Percentiles rank a stretch among this genome's conserved stretches.
Evolutionary conservation across 2,888 invertebrate species (phyloP).

Genomic region (Drosophila rellima): DNA sequence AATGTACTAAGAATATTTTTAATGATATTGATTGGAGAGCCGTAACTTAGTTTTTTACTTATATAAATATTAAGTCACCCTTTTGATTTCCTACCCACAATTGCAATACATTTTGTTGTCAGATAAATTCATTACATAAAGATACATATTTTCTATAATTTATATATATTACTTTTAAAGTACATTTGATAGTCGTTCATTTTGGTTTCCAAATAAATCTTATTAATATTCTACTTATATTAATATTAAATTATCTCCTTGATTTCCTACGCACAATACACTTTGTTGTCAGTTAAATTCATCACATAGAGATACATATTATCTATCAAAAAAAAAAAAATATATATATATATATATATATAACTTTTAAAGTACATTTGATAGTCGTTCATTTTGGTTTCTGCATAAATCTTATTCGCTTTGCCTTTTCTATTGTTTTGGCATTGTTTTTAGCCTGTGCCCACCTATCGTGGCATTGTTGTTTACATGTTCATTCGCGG

Average conservation of each 20-base stretch:
- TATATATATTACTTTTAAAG: slow-evolving; percentile 8
- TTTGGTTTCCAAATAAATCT: slow-evolving; percentile 25
- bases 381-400: not conserved
- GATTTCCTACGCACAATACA: too few relatives aligned
- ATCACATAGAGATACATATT: not conserved
- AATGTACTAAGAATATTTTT: too few relatives aligned
- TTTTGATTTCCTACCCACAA: too few relatives aligned
- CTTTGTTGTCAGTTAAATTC: too few relatives aligned
- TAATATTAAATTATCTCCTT: too few relatives aligned
- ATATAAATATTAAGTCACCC: too few relatives aligned
- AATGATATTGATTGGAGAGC: too few relatives aligned
- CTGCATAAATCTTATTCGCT: slow-evolving; percentile 41
- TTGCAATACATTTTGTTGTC: too few relatives aligned
- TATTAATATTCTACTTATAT: too few relatives aligned
- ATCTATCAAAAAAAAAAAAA: too few relatives aligned
- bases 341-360: not conserved
- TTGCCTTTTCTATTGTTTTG: slow-evolving; percentile 41
- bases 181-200: slow-evolving; percentile 15
- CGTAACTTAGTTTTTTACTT: too few relatives aligned
- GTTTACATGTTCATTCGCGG: slow-evolving; percentile 81
- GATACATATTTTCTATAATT: not conserved
- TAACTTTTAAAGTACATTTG: slow-evolving; percentile 24
- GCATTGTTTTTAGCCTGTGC: slow-evolving; percentile 45
- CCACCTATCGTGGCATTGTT: slow-evolving; percentile 68
- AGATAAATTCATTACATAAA: not conserved